These are phyloP conservation scores for Jacana jacana DNA, from an alignment of 2,113 vertebrate genomes.

Conservation along the genomic window DNA sequence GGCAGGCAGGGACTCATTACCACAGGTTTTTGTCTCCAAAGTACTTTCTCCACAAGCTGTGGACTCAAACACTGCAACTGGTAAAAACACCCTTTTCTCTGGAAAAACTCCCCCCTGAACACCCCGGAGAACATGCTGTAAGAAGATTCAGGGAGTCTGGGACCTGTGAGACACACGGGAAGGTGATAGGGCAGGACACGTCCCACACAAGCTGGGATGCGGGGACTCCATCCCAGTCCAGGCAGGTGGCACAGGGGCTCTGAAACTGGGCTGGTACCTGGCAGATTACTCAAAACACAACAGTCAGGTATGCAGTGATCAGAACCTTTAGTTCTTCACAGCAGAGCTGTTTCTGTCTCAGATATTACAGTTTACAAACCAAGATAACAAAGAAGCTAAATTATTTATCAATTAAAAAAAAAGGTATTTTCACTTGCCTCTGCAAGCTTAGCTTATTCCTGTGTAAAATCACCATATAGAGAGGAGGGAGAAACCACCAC, in stretches of 20 bases:
- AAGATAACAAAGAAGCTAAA: background rate
- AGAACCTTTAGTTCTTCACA: background rate
- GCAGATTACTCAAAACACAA: background rate
- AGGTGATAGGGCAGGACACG: background rate
- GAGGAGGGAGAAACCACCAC: background rate
- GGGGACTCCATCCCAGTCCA: background rate
- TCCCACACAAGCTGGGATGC: background rate
- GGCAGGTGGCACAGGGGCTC: background rate
- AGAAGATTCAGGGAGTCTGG: accelerated
- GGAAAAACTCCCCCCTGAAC: background rate
- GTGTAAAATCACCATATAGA: background rate
- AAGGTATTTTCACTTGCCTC: background rate
- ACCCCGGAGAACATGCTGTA: background rate
- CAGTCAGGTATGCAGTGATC: background rate
- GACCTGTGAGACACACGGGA: background rate
- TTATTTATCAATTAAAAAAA: too few species aligned
- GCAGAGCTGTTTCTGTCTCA: background rate
- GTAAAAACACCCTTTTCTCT: background rate
- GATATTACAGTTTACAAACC: background rate
- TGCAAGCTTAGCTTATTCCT: background rate
- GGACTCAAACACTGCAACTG: background rate
- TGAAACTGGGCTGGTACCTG: background rate
- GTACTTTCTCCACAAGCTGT: background rate
- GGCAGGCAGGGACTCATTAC: background rate
- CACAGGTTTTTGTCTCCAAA: background rate